A percentile compares a stretch with the other conserved stretches of the same genome.
Evolutionary conservation across 2,888 invertebrate genomes (phyloP).

Genomic region (Melieria crassipennis): DNA sequence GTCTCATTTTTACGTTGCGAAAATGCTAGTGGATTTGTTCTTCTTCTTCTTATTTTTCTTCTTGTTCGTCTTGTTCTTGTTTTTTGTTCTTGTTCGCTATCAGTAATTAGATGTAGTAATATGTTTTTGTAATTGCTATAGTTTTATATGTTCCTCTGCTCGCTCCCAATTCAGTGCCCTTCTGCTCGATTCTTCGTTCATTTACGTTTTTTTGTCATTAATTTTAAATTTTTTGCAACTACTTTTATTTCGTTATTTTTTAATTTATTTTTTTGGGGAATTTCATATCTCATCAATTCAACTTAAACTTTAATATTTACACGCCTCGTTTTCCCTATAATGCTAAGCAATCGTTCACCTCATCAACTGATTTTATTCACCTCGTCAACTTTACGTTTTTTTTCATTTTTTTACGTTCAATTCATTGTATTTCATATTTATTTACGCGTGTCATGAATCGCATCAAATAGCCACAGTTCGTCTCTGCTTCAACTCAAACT

Average conservation of each 20-base stretch:
- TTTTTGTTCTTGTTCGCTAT: conserved; percentile 4
- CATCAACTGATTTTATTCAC: too few species aligned
- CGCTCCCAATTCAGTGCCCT: not conserved
- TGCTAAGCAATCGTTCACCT: too few species aligned
- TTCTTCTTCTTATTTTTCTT: conserved; percentile 9
- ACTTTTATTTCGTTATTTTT: not conserved
- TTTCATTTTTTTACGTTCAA: too few species aligned
- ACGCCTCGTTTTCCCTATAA: not conserved
- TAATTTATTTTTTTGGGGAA: not conserved
- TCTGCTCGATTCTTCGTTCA: not conserved
- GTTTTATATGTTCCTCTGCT: conserved; percentile 10
- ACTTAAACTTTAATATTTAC: conserved; percentile 28
- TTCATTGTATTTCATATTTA: too few species aligned
- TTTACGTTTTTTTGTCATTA: not conserved
- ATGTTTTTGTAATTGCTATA: conserved; percentile 28
- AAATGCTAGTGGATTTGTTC: conserved; percentile 9
- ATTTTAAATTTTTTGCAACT: conserved; percentile 7
- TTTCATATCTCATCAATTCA: not conserved
- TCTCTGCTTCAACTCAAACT: too few species aligned
- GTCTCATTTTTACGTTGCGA: not conserved
- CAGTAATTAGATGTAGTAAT: conserved; percentile 18
- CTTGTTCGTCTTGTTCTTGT: not conserved
- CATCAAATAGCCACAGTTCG: too few species aligned
- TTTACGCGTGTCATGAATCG: too few species aligned
- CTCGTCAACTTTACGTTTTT: too few species aligned